Conservation (phyloP, 2,888 invertebrate species). For the Phymatocera aterrima region DNA sequence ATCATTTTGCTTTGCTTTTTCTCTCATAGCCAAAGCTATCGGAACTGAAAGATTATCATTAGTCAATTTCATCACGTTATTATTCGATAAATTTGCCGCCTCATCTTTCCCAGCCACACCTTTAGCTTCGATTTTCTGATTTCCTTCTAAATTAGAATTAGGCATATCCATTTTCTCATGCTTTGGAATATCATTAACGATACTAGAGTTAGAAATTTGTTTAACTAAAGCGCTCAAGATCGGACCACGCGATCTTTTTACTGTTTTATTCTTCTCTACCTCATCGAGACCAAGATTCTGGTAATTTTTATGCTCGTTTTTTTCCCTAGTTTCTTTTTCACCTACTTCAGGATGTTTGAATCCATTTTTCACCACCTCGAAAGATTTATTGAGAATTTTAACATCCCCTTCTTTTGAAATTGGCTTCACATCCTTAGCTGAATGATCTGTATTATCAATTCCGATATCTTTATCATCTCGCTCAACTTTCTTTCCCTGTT, state of each 20-base stretch:
- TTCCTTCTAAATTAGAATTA: background rate
- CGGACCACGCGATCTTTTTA: background rate
- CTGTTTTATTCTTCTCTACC: constrained; percentile 44
- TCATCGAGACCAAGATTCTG: constrained; percentile 55
- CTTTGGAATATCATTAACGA: background rate
- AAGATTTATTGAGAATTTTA: constrained; percentile 49
- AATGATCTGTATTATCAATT: constrained; percentile 47
- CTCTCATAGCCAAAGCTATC: constrained; percentile 65
- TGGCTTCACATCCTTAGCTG: constrained; percentile 59
- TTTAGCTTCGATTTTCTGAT: background rate
- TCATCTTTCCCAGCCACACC: background rate
- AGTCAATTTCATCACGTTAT: background rate
- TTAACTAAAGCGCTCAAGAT: constrained; percentile 23
- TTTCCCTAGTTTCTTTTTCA: constrained; percentile 52
- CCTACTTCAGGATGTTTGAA: constrained; percentile 69
- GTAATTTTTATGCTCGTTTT: constrained; percentile 54
- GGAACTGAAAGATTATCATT: constrained; percentile 51
- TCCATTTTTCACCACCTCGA: constrained; percentile 48
- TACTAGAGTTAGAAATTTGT: constrained; percentile 2
- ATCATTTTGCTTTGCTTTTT: constrained; percentile 59
- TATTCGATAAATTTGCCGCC: background rate
- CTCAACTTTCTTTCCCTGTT: constrained; percentile 45
- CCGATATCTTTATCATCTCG: background rate
- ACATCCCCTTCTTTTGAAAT: constrained; percentile 52
- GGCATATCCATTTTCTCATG: background rate